A percentile compares a stretch with the other conserved stretches of the same genome.
phyloP scores from a whole-genome alignment of 2,113 vertebrate species.

The Oryzias javanicus region DNA sequence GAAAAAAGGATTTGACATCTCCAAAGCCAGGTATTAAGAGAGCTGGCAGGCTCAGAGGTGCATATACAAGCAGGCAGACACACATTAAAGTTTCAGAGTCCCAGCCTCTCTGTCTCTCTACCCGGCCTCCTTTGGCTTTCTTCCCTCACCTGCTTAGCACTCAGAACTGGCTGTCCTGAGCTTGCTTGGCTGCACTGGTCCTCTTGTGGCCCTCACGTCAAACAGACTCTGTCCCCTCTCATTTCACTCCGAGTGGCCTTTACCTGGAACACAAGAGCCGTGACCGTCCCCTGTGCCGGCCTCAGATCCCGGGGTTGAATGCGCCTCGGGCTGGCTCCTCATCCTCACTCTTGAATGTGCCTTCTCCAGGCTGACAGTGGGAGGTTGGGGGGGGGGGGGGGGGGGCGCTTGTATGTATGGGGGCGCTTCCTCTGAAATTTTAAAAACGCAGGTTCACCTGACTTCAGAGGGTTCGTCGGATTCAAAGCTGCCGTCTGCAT shows the following conservation, averaged over 20 bases:
- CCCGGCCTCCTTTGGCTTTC: background rate
- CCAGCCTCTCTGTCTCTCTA: slow-evolving; percentile 38
- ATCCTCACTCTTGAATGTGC: slow-evolving; percentile 19
- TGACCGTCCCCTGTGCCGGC: slow-evolving; percentile 37
- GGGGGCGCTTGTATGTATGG: background rate
- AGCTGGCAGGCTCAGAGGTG: slow-evolving; percentile 65
- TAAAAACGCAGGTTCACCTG: slow-evolving; percentile 40
- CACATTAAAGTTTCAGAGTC: slow-evolving; percentile 70
- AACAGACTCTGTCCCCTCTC: slow-evolving; percentile 45
- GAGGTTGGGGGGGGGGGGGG: too few species aligned
- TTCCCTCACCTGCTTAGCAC: slow-evolving; percentile 10
- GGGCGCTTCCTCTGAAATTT: background rate
- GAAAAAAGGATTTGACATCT: slow-evolving; percentile 63
- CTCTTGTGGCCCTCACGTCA: slow-evolving; percentile 47
- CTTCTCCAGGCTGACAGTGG: slow-evolving; percentile 22
- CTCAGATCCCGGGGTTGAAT: slow-evolving; percentile 35
- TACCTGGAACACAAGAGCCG: slow-evolving; percentile 45
- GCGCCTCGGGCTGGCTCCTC: slow-evolving; percentile 38
- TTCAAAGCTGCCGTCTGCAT: slow-evolving; percentile 61
- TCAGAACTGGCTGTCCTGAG: slow-evolving; percentile 34
- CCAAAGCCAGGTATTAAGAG: slow-evolving; percentile 69
- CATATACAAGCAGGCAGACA: slow-evolving; percentile 61
- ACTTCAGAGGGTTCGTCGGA: slow-evolving; percentile 67
- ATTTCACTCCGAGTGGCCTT: slow-evolving; percentile 57
- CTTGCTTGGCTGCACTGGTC: slow-evolving; percentile 27